Percentiles rank a stretch among this genome's conserved stretches.
These are phyloP conservation scores for Gryllus bimaculatus DNA, from an alignment of 1,140 invertebrate species.

Conservation along the genomic window DNA sequence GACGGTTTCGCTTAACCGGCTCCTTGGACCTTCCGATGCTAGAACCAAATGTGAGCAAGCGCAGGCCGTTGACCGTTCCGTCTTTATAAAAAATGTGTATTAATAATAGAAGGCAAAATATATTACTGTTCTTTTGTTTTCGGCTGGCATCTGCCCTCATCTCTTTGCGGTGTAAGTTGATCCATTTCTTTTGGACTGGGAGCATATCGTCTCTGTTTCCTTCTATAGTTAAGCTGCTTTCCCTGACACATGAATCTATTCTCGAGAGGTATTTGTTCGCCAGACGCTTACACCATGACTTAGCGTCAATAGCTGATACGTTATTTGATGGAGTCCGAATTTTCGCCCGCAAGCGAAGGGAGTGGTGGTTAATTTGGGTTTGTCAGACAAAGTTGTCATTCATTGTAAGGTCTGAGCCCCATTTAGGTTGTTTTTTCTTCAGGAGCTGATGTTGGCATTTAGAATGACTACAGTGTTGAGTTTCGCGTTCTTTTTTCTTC, in stretches of 20 bases:
- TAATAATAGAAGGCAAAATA: not conserved
- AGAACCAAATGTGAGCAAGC: too few relatives aligned
- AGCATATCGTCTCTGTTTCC: conserved; percentile 23
- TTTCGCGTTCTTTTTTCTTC: too few relatives aligned
- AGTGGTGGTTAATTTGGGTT: not conserved
- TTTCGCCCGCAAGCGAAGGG: too few relatives aligned
- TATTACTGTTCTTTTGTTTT: not conserved
- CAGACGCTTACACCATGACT: not conserved
- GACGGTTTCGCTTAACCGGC: not conserved
- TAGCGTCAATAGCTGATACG: too few relatives aligned
- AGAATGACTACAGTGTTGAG: too few relatives aligned
- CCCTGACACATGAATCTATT: conserved; percentile 7
- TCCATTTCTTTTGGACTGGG: conserved; percentile 32
- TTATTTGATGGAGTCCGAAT: too few relatives aligned
- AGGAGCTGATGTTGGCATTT: too few relatives aligned
- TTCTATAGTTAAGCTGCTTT: conserved; percentile 12
- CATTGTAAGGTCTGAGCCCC: too few relatives aligned
- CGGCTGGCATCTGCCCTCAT: not conserved
- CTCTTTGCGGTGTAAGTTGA: conserved; percentile 30
- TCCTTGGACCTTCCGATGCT: not conserved
- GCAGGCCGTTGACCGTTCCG: too few relatives aligned
- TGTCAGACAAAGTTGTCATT: not conserved
- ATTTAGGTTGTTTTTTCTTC: too few relatives aligned
- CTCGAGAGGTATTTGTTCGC: not conserved
- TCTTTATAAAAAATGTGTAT: too few relatives aligned